These are phyloP conservation scores for Meriones psammophilus DNA, from an alignment of 2,797 vertebrate species.

Conservation along the genomic window DNA sequence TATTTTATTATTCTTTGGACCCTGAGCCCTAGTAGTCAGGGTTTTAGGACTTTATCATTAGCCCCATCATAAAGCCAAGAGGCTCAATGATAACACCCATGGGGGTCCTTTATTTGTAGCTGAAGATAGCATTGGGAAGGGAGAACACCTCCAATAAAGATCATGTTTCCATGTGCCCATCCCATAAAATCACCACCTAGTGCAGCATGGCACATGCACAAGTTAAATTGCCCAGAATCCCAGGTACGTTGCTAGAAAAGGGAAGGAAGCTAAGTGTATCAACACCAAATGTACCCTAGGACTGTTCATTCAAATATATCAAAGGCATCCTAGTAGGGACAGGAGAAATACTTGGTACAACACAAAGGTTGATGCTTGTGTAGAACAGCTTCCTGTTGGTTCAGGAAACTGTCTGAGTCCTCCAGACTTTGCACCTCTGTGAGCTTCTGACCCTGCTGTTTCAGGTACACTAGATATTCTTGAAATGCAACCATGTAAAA, in stretches of 20 bases:
- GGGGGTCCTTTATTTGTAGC: background rate
- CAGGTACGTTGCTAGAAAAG: background rate
- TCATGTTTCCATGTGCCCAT: background rate
- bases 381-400: background rate
- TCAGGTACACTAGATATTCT: slow-evolving; percentile 76
- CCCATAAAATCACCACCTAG: background rate
- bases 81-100: background rate
- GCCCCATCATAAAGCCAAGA: background rate
- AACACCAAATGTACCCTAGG: background rate
- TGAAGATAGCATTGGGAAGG: background rate
- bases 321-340: background rate
- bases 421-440: slow-evolving; percentile 29
- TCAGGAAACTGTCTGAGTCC: background rate
- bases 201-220: background rate
- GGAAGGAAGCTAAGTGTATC: background rate
- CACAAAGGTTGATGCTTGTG: background rate
- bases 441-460: slow-evolving; percentile 70
- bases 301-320: slow-evolving; percentile 10
- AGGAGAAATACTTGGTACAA: background rate
- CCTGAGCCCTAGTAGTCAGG: background rate
- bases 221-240: background rate
- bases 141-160: background rate
- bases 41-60: background rate
- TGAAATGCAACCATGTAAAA: slow-evolving; percentile 78
- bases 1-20: background rate